Percentiles rank a stretch among this genome's conserved stretches.
These are phyloP conservation scores for Sphaerophoria taeniata DNA, from an alignment of 2,888 invertebrate genomes.

Conservation along the genomic window DNA sequence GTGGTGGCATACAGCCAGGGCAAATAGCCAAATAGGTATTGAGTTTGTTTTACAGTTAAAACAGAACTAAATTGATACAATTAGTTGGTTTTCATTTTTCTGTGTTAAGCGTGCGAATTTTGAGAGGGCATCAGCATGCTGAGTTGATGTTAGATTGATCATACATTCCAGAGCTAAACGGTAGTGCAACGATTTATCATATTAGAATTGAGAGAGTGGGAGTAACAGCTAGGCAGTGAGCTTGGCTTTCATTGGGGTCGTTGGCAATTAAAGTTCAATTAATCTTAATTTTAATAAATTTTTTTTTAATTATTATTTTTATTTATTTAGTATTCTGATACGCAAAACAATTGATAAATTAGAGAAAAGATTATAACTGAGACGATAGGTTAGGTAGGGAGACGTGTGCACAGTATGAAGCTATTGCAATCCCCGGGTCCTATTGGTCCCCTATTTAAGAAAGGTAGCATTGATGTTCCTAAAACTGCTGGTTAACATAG, in stretches of 20 bases:
- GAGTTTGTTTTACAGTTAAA: constrained; percentile 67
- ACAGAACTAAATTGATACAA: constrained; percentile 64
- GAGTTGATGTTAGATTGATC: constrained; percentile 21
- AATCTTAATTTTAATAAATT: no score
- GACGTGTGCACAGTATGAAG: no score
- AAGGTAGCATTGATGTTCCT: no score
- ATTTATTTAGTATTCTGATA: no score
- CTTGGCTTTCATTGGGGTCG: neutral
- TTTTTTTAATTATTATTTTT: no score
- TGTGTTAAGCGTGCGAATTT: constrained; percentile 26
- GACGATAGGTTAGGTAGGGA: no score
- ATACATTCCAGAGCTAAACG: constrained; percentile 16
- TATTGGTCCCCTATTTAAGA: no score
- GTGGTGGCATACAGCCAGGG: constrained; percentile 56
- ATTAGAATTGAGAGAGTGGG: neutral
- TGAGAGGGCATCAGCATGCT: constrained; percentile 35
- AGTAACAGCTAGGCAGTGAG: constrained; percentile 2
- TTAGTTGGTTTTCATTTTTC: constrained; percentile 47
- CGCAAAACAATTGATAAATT: no score
- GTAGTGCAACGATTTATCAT: constrained; percentile 28
- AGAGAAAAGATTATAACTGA: no score
- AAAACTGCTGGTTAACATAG: no score
- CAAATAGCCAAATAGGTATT: constrained; percentile 70
- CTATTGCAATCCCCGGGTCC: no score
- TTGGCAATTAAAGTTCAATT: no score